A percentile compares a stretch with the other conserved stretches of the same genome.
phyloP scores from a whole-genome alignment of 2,113 vertebrate species.

The Tragelaphus strepsiceros region DNA sequence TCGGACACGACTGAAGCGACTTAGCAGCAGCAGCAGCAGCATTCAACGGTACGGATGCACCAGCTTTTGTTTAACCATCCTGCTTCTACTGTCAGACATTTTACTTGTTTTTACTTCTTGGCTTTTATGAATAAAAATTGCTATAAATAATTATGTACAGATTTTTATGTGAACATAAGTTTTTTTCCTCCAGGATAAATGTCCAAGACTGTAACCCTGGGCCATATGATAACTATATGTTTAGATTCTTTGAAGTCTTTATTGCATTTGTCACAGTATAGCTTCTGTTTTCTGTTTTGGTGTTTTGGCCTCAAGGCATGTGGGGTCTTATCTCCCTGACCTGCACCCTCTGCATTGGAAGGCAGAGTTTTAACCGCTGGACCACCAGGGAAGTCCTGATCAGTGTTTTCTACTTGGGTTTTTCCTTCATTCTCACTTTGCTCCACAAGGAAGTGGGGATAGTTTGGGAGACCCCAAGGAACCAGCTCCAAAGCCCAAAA shows the following conservation, averaged over 20 bases:
- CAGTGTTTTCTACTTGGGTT: neutral
- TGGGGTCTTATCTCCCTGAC: neutral
- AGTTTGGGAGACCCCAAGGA: neutral
- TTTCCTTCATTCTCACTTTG: neutral
- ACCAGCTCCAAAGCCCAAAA: neutral
- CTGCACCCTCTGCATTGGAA: neutral
- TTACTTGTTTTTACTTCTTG: neutral
- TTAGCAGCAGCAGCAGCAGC: no score
- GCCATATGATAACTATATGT: neutral
- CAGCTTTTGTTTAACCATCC: neutral
- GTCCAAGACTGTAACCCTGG: neutral
- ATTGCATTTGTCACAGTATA: neutral
- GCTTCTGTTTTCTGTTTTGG: neutral
- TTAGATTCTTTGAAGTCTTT: neutral
- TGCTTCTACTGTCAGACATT: neutral
- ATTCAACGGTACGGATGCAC: neutral
- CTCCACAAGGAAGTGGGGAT: no score
- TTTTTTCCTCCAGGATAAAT: neutral
- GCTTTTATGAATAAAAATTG: neutral
- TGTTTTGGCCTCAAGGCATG: neutral
- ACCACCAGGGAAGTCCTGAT: neutral
- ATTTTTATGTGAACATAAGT: neutral
- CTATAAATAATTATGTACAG: neutral
- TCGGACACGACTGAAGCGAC: no score
- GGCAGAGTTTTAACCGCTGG: neutral